Base-by-base conservation (phyloP, 2,113 vertebrate genomes). In the Saguinus midas region DNA sequence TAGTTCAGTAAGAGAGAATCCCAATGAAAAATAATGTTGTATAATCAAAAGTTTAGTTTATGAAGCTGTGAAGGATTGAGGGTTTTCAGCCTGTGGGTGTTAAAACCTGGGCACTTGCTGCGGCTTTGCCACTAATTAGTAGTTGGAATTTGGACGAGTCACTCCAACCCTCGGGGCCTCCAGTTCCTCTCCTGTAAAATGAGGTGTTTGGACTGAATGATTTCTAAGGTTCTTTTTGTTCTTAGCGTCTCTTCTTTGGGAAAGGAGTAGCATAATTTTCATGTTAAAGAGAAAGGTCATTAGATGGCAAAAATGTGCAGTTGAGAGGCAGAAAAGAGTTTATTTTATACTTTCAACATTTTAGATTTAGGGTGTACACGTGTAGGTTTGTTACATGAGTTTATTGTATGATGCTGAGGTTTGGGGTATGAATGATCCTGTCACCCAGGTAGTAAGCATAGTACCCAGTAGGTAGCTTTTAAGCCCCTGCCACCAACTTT, bases 1-100 rank as follows among this genome's bases (percentile, higher is more conserved):
- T 1, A 25, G 32, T 27, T 27, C 0, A 4, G 0, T n/a, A 23
- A 21, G 5, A 73, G 35, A 11, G 3, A 29, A 72, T 8, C 81
- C 32, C 5, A 12, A 3, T 8, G 9, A 37, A 8, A 52, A 58
- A 25, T 9, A 37, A 27, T 16, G 18, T 23, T 5, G 1, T 9
- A 1, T 45, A 29, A 35, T 32, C 72, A 25, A 12, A 21, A 13
- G 23, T 48, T 45, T 87, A 27, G 57, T 86, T 48, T 0, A 6
- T 1, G 29, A 29, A 27, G 52, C 79, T 81, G 27, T 13, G 27
- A 55, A 43, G 13, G 57, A 32, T 0, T 9, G 48, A 4, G 9
- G 52, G 8, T 40, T 84, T 64, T 45, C 35, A 52, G 29, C 45
- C 40, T 23, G 25, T 7, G 45, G 66, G 5, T 17, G 20, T 50